These are phyloP conservation scores for Noctua pronuba DNA, from an alignment of 2,888 invertebrate species.

Conservation along the genomic window DNA sequence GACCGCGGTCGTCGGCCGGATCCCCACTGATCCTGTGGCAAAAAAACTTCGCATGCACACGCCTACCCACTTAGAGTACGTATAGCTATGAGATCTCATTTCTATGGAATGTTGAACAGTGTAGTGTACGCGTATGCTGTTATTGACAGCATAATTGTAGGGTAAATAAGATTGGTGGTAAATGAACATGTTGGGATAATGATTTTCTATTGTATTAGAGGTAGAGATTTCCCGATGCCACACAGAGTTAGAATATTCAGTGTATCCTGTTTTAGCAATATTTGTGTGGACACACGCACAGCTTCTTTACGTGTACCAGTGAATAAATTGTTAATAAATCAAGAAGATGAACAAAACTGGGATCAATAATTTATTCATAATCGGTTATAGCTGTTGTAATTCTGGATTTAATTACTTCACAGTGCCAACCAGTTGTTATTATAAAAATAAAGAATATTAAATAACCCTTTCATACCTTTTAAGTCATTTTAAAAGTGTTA, in stretches of 20 bases:
- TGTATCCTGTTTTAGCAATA: not conserved
- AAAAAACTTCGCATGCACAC: constrained; percentile 68
- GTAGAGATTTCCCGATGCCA: not conserved
- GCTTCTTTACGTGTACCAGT: not conserved
- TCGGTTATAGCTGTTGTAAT: constrained; percentile 13
- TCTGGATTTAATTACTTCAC: constrained; percentile 41
- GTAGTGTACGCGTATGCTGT: constrained; percentile 9
- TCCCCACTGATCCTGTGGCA: constrained; percentile 77
- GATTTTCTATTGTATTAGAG: constrained; percentile 1
- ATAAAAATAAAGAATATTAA: constrained; percentile 26
- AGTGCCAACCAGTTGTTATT: constrained; percentile 27
- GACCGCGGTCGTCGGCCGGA: constrained; percentile 85
- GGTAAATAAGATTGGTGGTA: constrained; percentile 33
- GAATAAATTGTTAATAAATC: constrained; percentile 11
- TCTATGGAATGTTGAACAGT: constrained; percentile 56
- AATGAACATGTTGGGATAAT: constrained; percentile 3
- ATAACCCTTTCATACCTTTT: constrained; percentile 39
- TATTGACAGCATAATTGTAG: constrained; percentile 42
- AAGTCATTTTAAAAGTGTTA: constrained; percentile 51
- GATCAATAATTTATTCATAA: constrained; percentile 34
- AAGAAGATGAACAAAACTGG: not conserved
- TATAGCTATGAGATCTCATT: constrained; percentile 61
- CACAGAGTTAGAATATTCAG: not conserved
- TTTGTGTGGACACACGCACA: not conserved
- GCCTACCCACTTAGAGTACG: constrained; percentile 58